Evolutionary conservation across 37 sponge, comb jelly and placozoan species (phyloP), one percentile per base, ranked within the genome.

Genomic region (Ephydatia muelleri): DNA sequence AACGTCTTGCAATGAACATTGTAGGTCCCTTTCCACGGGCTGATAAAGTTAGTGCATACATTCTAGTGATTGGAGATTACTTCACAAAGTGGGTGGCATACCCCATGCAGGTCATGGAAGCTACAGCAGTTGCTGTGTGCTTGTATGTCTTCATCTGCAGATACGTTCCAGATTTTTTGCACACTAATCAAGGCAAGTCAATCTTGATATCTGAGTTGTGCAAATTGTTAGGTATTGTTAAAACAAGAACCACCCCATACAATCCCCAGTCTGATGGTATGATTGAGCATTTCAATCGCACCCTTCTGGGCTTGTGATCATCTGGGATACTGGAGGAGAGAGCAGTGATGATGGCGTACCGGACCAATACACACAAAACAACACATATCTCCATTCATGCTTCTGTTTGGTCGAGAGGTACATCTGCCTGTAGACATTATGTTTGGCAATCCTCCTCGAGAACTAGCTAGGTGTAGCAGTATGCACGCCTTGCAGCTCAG

Each of bases 281-380:
- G 85, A 78, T 85, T 21, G 85, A 85, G 38, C 38, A 76, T 12
- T 77, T 85, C 22, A 85, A 78, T 36, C 74, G 71, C 22, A 85
- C 85, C 38, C 35, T 85, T 27, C 71, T 77, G 49, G 72, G 31
- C 34, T 72, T 77, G 68, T 32, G 76, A 33, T 34, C 78, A 0
- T 68, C n/a, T 48, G 68, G 77, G 77, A 71, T 72, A 2, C 57
- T 68, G 22, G 23, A 77, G 25, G 32, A 78, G 86, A 72, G 80
- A 85, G 64, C 38, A 36, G 36, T 84, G 16, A 30, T 84, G 76
- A 66, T 75, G 76, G 84, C 76, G 2, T 75, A 84, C 84, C 67
- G 84, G 16, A 48, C 75, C 12, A 68, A 43, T 33, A 38, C 65
- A 28, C 84, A 84, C 34, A 75, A 84, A 25, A 43, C 84, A 30